Conservation (phyloP, 1,140 invertebrate genomes). For the Matsumurasca onukii region DNA sequence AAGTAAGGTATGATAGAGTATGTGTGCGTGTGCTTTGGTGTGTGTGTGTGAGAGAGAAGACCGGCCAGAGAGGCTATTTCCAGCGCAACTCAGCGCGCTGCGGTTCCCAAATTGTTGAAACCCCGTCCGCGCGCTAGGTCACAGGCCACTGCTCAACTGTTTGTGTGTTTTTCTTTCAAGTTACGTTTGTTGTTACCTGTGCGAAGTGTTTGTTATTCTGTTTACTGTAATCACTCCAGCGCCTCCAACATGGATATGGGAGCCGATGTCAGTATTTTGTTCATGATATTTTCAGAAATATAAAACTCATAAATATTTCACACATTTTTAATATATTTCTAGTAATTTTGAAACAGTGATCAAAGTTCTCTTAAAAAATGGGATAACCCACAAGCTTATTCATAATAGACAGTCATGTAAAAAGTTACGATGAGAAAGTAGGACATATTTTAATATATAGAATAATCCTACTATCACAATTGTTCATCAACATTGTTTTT, state of each 20-base stretch:
- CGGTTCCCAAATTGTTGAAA: not conserved
- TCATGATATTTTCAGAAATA: not conserved
- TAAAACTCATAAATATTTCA: not conserved
- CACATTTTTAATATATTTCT: not conserved
- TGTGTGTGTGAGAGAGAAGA: too few relatives aligned
- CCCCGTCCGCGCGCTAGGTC: not conserved
- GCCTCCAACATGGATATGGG: not conserved
- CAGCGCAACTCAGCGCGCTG: not conserved
- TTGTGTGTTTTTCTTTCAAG: not conserved
- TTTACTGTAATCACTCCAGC: too few relatives aligned
- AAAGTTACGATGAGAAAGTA: too few relatives aligned
- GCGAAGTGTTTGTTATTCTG: not conserved
- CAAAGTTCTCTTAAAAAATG: not conserved
- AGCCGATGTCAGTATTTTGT: constrained; percentile 28
- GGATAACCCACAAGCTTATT: too few relatives aligned
- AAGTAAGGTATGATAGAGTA: too few relatives aligned
- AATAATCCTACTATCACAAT: too few relatives aligned
- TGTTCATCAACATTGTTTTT: too few relatives aligned
- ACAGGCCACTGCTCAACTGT: constrained; percentile 12
- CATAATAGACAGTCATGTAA: too few relatives aligned
- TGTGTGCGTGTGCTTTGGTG: too few relatives aligned
- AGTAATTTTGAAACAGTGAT: not conserved
- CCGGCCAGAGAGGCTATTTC: too few relatives aligned
- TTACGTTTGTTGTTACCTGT: not conserved
- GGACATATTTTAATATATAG: too few relatives aligned